A percentile compares a stretch with the other conserved stretches of the same genome.
Conservation (phyloP, 2,797 vertebrate species). For the Artibeus jamaicensis region DNA sequence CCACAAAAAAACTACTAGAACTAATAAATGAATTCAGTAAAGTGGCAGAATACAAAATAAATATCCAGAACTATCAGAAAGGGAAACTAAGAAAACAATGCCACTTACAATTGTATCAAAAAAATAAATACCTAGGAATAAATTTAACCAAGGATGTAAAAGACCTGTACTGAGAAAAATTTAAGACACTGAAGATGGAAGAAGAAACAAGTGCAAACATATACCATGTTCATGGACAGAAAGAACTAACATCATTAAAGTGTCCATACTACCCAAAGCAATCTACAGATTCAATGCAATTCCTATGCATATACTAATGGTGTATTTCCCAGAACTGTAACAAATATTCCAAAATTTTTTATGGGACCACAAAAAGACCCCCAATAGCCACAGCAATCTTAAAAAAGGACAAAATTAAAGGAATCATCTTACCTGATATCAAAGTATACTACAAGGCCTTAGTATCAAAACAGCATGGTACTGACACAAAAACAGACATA, state of each 20-base stretch:
- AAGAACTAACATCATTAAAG: no score
- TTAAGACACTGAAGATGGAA: no score
- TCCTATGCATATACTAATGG: neutral
- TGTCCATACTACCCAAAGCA: no score
- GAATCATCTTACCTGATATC: neutral
- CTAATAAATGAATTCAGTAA: neutral
- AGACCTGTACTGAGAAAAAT: no score
- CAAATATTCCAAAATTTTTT: neutral
- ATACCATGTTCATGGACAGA: no score
- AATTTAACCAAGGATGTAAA: no score
- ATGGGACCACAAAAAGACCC: neutral
- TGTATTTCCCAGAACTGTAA: neutral
- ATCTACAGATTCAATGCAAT: no score
- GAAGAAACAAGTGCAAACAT: no score
- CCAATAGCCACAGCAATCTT: neutral
- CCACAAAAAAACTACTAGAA: neutral
- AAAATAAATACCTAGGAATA: no score
- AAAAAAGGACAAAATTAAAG: neutral
- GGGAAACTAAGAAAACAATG: neutral
- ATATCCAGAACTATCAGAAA: neutral
- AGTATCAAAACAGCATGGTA: neutral
- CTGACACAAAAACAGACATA: no score
- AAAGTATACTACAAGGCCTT: neutral
- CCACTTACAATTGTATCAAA: no score
- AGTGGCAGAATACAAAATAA: neutral